Conservation (phyloP, 2,797 vertebrate genomes). For the Mycteria americana region DNA sequence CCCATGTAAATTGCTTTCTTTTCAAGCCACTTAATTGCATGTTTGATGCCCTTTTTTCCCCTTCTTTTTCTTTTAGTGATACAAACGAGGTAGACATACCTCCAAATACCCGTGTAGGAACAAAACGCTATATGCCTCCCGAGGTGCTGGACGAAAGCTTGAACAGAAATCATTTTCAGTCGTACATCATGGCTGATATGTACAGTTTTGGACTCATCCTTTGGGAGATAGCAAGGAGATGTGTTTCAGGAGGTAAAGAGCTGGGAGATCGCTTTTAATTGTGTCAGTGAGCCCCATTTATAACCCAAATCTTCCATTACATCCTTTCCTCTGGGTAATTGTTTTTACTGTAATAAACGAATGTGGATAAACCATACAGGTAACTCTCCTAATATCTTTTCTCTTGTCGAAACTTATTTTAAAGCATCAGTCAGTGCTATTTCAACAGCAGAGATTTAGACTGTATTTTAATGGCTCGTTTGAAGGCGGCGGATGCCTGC, state of each 20-base stretch:
- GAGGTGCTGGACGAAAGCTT: slow-evolving; percentile 95
- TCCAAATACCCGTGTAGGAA: slow-evolving; percentile 92
- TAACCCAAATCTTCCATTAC: not conserved
- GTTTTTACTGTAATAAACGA: not conserved
- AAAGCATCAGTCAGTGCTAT: not conserved
- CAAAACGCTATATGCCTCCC: slow-evolving; percentile 98
- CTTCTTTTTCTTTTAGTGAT: slow-evolving; percentile 76
- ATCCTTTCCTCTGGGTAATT: not conserved
- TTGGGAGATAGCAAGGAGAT: slow-evolving; percentile 93
- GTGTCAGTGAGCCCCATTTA: not conserved
- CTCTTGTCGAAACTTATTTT: not conserved
- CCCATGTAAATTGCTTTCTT: not conserved
- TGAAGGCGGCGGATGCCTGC: not conserved
- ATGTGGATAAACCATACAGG: not conserved
- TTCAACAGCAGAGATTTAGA: not conserved
- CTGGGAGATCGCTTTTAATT: not conserved
- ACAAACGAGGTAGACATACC: slow-evolving; percentile 96
- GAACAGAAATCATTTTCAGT: slow-evolving; percentile 93
- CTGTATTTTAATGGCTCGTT: not conserved
- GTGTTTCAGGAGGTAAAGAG: slow-evolving; percentile 89
- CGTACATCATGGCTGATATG: slow-evolving; percentile 98
- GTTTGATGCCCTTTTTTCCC: not conserved
- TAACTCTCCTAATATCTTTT: not conserved
- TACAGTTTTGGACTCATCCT: slow-evolving; percentile 97
- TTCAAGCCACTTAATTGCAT: not conserved